Evolutionary conservation across 2,113 vertebrate genomes (phyloP).

Genomic region (Himantopus leucocephalus): DNA sequence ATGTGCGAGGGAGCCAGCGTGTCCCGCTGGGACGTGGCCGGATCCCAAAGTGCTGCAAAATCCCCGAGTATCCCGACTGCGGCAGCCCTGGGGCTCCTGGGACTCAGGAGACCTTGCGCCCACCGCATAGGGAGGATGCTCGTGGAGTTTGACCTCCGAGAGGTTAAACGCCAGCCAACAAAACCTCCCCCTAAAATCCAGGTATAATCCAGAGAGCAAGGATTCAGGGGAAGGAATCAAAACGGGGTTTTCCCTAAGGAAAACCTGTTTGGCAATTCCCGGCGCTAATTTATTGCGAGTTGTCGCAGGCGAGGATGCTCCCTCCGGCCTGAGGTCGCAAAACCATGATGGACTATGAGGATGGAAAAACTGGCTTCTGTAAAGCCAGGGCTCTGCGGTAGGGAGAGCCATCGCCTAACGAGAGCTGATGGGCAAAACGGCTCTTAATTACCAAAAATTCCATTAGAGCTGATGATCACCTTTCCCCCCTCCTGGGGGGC

Average conservation of each 20-base stretch:
- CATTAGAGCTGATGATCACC: not conserved
- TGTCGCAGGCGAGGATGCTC: not conserved
- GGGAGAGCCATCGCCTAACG: not conserved
- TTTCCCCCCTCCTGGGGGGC: not conserved
- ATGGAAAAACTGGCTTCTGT: not conserved
- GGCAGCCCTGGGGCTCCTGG: not conserved
- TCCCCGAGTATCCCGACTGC: too few species aligned
- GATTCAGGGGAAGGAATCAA: not conserved
- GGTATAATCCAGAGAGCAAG: not conserved
- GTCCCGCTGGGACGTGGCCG: not conserved
- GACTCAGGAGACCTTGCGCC: not conserved
- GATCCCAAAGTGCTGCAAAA: not conserved
- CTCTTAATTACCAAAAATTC: not conserved
- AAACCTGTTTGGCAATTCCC: not conserved
- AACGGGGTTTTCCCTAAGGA: not conserved
- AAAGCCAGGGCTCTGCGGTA: not conserved
- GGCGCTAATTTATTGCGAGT: not conserved
- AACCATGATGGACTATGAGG: not conserved
- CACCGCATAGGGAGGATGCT: not conserved
- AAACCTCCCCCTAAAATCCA: not conserved
- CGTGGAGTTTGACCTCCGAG: not conserved
- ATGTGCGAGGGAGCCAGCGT: fast-evolving
- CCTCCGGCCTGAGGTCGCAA: not conserved
- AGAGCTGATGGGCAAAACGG: not conserved
- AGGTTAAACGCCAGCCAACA: not conserved